Conservation (phyloP, 2,888 invertebrate species). For the Idaea straminata region DNA sequence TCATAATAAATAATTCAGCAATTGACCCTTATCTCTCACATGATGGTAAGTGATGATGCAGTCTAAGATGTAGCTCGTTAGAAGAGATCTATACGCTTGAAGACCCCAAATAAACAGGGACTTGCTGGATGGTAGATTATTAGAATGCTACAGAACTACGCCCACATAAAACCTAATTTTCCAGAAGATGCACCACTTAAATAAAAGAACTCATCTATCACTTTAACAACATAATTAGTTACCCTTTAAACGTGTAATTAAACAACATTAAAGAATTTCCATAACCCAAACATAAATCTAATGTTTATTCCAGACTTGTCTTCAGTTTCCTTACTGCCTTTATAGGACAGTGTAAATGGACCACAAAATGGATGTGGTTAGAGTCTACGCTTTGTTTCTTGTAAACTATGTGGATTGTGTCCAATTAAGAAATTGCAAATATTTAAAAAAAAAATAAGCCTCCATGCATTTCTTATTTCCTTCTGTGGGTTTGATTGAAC, state of each 20-base stretch:
- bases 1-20: too few species aligned
- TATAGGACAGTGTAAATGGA: conserved; percentile 19
- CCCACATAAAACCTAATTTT: background rate
- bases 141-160: background rate
- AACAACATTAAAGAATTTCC: background rate
- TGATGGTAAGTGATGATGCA: too few species aligned
- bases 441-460: too few species aligned
- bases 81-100: too few species aligned
- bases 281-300: background rate
- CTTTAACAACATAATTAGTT: background rate
- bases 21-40: too few species aligned
- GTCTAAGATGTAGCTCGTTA: too few species aligned
- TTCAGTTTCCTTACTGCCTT: conserved; percentile 11
- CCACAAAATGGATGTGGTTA: conserved; percentile 12
- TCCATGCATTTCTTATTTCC: too few species aligned
- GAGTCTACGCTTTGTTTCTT: background rate
- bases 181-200: background rate
- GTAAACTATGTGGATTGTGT: conserved; percentile 11
- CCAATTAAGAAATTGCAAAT: conserved; percentile 5
- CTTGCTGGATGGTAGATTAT: too few species aligned
- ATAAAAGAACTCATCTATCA: background rate
- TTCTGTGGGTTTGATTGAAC: too few species aligned
- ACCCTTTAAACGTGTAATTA: background rate
- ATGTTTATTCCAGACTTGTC: background rate
- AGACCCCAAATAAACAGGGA: too few species aligned